Conservation (phyloP, 2,888 invertebrate species). For the Linnaemya vulpina region DNA sequence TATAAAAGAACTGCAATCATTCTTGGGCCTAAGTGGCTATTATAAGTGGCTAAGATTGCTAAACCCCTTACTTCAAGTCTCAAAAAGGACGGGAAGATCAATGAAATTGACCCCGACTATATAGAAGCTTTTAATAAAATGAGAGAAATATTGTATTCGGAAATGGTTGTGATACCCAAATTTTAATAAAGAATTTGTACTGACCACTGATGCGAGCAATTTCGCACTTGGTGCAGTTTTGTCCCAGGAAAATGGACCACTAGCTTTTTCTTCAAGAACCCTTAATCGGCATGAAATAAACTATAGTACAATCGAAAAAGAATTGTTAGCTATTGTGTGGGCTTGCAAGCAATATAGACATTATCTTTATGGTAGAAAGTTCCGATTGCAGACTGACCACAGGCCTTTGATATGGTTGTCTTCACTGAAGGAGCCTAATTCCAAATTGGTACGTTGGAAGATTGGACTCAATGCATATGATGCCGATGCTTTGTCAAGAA, state of each 20-base stretch:
- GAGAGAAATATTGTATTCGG: background rate
- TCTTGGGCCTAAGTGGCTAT: no score
- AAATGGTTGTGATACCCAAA: background rate
- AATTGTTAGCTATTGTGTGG: no score
- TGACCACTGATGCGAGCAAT: background rate
- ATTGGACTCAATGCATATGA: conserved; percentile 43
- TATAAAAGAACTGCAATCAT: no score
- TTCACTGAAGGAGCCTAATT: background rate
- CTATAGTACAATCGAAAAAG: background rate
- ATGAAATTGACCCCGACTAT: no score
- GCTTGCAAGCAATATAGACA: no score
- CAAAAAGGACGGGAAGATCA: no score
- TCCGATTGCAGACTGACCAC: no score
- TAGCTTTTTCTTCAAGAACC: conserved; percentile 4
- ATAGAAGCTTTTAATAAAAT: no score
- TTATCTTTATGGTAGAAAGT: no score
- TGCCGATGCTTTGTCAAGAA: conserved; percentile 21
- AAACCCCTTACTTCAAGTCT: no score
- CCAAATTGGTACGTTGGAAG: conserved; percentile 38
- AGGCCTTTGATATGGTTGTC: no score
- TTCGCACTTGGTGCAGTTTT: background rate
- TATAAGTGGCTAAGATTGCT: no score
- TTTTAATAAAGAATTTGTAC: background rate
- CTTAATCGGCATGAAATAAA: conserved; percentile 22
- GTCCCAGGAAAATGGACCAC: background rate